These are phyloP conservation scores for Drosophila antonietae DNA, from an alignment of 2,888 invertebrate genomes.

Conservation along the genomic window DNA sequence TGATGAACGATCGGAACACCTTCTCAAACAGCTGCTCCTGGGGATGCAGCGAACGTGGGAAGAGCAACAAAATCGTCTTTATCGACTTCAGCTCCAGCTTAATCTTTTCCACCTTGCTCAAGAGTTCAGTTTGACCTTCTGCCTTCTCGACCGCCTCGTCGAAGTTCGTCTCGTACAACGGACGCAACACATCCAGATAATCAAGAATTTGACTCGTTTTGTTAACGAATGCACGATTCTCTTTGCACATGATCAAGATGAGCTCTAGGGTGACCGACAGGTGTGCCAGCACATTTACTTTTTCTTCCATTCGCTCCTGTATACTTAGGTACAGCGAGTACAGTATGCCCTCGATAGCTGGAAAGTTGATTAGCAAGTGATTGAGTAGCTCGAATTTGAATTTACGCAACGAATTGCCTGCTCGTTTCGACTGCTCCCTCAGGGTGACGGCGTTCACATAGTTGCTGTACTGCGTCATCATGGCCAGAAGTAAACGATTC, in stretches of 20 bases:
- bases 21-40: conserved; percentile 86
- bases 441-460: conserved; percentile 79
- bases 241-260: conserved; percentile 80
- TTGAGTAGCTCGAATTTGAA: conserved; percentile 84
- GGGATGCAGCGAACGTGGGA: conserved; percentile 86
- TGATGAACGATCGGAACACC: conserved; percentile 86
- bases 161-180: conserved; percentile 77
- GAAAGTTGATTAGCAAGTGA: conserved; percentile 83
- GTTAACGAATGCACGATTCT: conserved; percentile 83
- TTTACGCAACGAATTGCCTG: conserved; percentile 79
- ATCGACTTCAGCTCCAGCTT: conserved; percentile 83
- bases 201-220: conserved; percentile 82
- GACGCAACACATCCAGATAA: conserved; percentile 82
- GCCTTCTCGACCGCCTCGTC: conserved; percentile 44
- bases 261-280: conserved; percentile 82
- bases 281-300: conserved; percentile 81
- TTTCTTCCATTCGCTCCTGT: conserved; percentile 24
- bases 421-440: conserved; percentile 76
- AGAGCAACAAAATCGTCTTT: conserved; percentile 83
- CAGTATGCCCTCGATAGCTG: conserved; percentile 81
- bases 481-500: conserved; percentile 82
- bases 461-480: conserved; percentile 84
- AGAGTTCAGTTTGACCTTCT: conserved; percentile 73
- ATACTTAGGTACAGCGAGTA: conserved; percentile 78
- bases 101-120: conserved; percentile 31